phyloP scores from a whole-genome alignment of 1,140 invertebrate species.

The Drosophila arawakana region DNA sequence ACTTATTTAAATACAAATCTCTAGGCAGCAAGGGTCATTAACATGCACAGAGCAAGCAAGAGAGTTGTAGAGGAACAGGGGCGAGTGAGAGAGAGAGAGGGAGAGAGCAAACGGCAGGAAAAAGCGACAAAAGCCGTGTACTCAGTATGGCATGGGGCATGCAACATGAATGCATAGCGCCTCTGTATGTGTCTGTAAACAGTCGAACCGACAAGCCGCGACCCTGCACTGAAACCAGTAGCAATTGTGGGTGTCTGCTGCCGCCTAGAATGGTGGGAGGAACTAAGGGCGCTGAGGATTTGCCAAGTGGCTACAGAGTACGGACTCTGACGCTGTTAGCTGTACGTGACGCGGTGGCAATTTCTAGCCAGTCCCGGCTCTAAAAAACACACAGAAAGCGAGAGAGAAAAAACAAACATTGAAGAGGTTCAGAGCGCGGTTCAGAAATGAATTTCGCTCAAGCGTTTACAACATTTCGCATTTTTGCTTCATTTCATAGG shows the following conservation, averaged over 20 bases:
- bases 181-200: constrained; percentile 33
- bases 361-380: constrained; percentile 7
- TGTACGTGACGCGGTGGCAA: constrained; percentile 43
- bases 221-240: constrained; percentile 59
- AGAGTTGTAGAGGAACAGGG: constrained; percentile 8
- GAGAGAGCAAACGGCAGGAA: constrained; percentile 32
- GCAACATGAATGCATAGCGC: constrained; percentile 35
- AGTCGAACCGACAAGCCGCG: constrained; percentile 50
- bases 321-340: not conserved
- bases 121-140: constrained; percentile 62
- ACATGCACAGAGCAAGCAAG: constrained; percentile 57
- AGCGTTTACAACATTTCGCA: not conserved
- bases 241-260: constrained; percentile 72
- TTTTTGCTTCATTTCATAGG: not conserved
- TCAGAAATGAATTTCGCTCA: constrained; percentile 10
- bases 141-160: constrained; percentile 8
- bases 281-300: constrained; percentile 16
- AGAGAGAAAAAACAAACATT: not conserved
- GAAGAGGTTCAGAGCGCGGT: constrained; percentile 17
- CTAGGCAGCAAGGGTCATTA: constrained; percentile 79
- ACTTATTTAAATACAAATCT: constrained; percentile 47
- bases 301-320: constrained; percentile 14
- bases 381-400: not conserved
- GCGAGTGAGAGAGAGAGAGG: constrained; percentile 6
- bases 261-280: constrained; percentile 2